Base-by-base conservation (phyloP, 1,140 invertebrate genomes). In the Orius insidiosus region DNA sequence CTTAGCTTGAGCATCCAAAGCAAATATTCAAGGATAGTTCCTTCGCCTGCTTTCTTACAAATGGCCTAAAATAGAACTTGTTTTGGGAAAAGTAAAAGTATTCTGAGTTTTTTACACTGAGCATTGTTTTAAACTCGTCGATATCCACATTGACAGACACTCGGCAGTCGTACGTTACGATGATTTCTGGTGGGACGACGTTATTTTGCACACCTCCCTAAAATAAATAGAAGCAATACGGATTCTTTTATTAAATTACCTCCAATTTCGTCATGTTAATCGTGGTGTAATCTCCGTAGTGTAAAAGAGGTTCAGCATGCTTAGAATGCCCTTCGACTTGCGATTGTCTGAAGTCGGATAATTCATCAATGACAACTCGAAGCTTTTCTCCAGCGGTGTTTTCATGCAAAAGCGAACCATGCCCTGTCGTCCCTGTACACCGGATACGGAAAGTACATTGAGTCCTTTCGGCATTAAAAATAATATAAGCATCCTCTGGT, bases 401-500 rank as follows among this genome's bases (percentile, higher is more conserved):
- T n/a, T 18, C 18, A n/a, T 43, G 41, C 5, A 43, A n/a, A 31
- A 43, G 24, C 7, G 41, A 43, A 9, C 41, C 41, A 30, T 43
- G 41, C 3, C 41, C 41, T 6, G 41, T n/a, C n/a, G 10, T n/a
- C 7, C 41, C 41, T 4, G 11, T 11, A 10, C 11, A 18, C 7
- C 24, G 3, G 24, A 24, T 24, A 24, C 24, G 24, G 7, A 24
- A 24, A 7, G 24, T 24, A 7, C 78, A 84, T 36, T 74, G 68
- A 39, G 65, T 65, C 49, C 80, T 66, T 63, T 89, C 84, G 6
- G 74, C 81, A 61, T 85, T 79, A 59, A 76, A 87, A 0, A 85
- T 60, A 11, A 69, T 65, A 59, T 74, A 82, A 13, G 67, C 62
- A n/a, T 80, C 70, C 10, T 59, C 67, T 11, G 69, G 65, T 55